Conservation (phyloP, 2,888 invertebrate species). For the Lordiphosa fenestrarum region DNA sequence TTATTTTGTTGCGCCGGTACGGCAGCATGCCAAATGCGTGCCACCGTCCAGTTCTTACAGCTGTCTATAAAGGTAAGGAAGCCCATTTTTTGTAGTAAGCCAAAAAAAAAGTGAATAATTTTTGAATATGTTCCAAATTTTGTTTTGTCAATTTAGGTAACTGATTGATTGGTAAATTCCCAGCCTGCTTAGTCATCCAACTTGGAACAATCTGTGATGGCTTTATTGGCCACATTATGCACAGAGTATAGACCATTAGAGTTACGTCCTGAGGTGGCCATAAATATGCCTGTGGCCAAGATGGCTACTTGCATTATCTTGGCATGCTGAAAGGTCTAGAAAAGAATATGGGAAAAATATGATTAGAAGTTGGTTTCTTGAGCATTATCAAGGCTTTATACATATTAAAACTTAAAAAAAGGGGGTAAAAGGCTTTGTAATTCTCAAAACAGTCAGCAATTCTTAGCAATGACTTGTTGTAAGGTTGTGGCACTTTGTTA, state of each 20-base stretch:
- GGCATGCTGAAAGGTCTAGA: constrained; percentile 69
- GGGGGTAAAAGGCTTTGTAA: too few species aligned
- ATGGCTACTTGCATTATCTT: constrained; percentile 66
- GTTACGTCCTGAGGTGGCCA: constrained; percentile 18
- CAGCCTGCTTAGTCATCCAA: too few species aligned
- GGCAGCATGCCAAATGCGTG: constrained; percentile 5
- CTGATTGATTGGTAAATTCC: not conserved
- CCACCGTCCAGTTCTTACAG: constrained; percentile 30
- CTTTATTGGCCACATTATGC: constrained; percentile 19
- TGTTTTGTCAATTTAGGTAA: not conserved
- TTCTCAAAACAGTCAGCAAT: too few species aligned
- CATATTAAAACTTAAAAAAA: too few species aligned
- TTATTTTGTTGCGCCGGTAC: not conserved
- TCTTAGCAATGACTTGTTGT: too few species aligned
- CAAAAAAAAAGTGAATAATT: too few species aligned
- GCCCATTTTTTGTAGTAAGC: constrained; percentile 36
- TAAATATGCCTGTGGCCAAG: constrained; percentile 47
- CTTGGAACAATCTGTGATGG: not conserved
- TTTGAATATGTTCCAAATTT: not conserved
- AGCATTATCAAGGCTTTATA: too few species aligned
- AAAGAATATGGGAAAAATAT: not conserved
- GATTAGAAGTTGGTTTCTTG: not conserved
- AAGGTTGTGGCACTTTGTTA: too few species aligned
- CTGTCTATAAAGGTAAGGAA: constrained; percentile 19
- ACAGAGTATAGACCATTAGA: constrained; percentile 10